Percentiles rank a stretch among this genome's conserved stretches.
phyloP scores from a whole-genome alignment of 2,888 invertebrate species.

The Ichneumon xanthorius region DNA sequence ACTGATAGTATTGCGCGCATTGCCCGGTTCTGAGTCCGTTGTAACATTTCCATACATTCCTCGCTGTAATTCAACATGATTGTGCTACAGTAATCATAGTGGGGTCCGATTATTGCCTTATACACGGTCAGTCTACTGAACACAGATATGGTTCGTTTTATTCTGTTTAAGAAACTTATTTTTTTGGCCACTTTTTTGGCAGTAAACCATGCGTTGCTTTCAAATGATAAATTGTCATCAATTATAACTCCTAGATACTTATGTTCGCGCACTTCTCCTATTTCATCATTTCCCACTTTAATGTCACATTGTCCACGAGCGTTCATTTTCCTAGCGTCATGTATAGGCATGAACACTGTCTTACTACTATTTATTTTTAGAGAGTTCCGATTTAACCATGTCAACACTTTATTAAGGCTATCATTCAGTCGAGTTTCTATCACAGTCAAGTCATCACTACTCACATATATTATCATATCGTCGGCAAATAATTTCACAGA shows the following conservation, averaged over 20 bases:
- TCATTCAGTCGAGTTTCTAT: constrained; percentile 33
- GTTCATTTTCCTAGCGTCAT: constrained; percentile 37
- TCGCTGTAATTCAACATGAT: constrained; percentile 43
- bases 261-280: constrained; percentile 31
- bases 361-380: constrained; percentile 33
- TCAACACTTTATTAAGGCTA: not conserved
- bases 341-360: constrained; percentile 44
- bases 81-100: constrained; percentile 61
- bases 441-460: constrained; percentile 4
- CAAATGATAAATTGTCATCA: constrained; percentile 47
- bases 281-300: constrained; percentile 20
- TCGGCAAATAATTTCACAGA: constrained; percentile 61
- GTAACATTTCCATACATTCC: constrained; percentile 37
- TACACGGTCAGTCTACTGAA: constrained; percentile 35
- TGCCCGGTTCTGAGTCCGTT: constrained; percentile 58
- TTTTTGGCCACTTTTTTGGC: constrained; percentile 40
- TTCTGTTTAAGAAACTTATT: constrained; percentile 38
- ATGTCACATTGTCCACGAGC: constrained; percentile 6
- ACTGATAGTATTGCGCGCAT: constrained; percentile 54
- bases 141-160: constrained; percentile 17
- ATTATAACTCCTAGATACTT: constrained; percentile 53
- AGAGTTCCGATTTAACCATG: constrained; percentile 22
- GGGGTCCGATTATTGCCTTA: constrained; percentile 49
- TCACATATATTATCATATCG: constrained; percentile 49
- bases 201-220: constrained; percentile 32